Evolutionary conservation across 2,888 invertebrate genomes (phyloP).

Genomic region (Parnassius glacialis): DNA sequence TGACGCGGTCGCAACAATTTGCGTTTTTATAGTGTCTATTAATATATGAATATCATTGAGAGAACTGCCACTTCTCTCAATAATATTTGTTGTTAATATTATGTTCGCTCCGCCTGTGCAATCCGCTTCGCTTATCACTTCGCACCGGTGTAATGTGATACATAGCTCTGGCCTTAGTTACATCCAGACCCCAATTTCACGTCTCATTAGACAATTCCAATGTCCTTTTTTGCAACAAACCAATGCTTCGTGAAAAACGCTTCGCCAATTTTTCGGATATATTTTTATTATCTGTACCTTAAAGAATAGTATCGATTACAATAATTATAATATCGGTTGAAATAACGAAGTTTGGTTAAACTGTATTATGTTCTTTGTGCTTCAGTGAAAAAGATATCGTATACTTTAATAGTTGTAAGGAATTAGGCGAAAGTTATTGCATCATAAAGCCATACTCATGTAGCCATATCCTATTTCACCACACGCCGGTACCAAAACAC

Average conservation of each 20-base stretch:
- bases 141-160: slow-evolving; percentile 54
- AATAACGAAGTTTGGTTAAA: slow-evolving; percentile 6
- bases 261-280: slow-evolving; percentile 39
- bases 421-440: slow-evolving; percentile 1
- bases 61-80: too few relatives aligned
- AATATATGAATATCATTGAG: too few relatives aligned
- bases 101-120: slow-evolving; percentile 18
- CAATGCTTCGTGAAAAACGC: slow-evolving; percentile 52
- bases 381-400: not conserved
- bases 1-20: too few relatives aligned
- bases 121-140: slow-evolving; percentile 23
- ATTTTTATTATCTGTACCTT: slow-evolving; percentile 55
- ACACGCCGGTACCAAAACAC: slow-evolving; percentile 1
- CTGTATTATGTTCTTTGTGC: slow-evolving; percentile 1
- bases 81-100: too few relatives aligned
- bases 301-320: slow-evolving; percentile 56
- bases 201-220: slow-evolving; percentile 69
- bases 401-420: slow-evolving; percentile 6
- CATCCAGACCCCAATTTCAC: slow-evolving; percentile 73
- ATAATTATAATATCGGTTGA: slow-evolving; percentile 48
- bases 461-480: slow-evolving; percentile 1
- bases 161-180: slow-evolving; percentile 44
- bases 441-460: slow-evolving; percentile 8
- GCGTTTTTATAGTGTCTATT: too few relatives aligned
- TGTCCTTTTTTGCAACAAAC: slow-evolving; percentile 66